These are phyloP conservation scores for Drosophila emarginata DNA, from an alignment of 2,888 invertebrate species.

Conservation along the genomic window DNA sequence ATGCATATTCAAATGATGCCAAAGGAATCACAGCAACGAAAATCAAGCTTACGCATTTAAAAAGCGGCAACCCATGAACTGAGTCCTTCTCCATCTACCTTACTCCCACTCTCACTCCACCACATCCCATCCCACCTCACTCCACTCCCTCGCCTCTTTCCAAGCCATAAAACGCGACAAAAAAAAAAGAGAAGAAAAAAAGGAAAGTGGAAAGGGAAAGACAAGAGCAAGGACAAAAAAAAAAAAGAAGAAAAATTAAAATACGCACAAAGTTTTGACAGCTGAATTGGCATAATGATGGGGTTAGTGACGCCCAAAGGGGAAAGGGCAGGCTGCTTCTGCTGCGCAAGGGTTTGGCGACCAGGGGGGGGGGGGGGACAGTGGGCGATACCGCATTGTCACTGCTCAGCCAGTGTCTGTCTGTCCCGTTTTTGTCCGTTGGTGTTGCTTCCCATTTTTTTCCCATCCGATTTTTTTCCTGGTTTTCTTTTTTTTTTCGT, in stretches of 20 bases:
- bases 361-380: background rate
- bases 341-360: too few species aligned
- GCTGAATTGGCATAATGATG: conserved; percentile 78
- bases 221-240: conserved; percentile 18
- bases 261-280: conserved; percentile 76
- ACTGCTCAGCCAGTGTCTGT: conserved; percentile 30
- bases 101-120: too few species aligned
- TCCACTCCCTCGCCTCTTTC: conserved; percentile 33
- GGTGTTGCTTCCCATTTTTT: conserved; percentile 7
- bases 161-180: conserved; percentile 69
- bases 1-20: conserved; percentile 69
- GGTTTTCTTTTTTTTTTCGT: conserved; percentile 13
- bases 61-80: conserved; percentile 39
- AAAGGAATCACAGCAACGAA: conserved; percentile 62
- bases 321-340: background rate
- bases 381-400: conserved; percentile 55
- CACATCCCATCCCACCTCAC: background rate
- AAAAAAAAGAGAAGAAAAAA: conserved; percentile 17
- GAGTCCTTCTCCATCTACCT: background rate
- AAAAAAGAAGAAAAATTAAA: conserved; percentile 65
- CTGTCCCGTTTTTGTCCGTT: background rate
- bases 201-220: conserved; percentile 17
- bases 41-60: conserved; percentile 73
- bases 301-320: conserved; percentile 63
- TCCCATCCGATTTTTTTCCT: conserved; percentile 3